These are phyloP conservation scores for Coelinius sp. DNA, from an alignment of 2,888 invertebrate genomes.

Conservation along the genomic window DNA sequence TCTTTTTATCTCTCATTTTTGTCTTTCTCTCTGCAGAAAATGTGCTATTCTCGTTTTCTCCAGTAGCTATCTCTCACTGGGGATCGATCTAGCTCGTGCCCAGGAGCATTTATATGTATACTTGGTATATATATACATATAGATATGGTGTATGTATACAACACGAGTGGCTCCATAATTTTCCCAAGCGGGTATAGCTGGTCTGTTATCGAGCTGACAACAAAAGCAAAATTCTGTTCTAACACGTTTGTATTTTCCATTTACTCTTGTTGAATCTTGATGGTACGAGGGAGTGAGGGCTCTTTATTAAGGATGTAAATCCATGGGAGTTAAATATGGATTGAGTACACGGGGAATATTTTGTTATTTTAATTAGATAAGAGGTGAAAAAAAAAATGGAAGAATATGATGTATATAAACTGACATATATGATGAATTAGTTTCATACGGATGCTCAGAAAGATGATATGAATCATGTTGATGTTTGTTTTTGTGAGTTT, in stretches of 20 bases:
- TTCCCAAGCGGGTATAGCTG: background rate
- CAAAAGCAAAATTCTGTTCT: conserved; percentile 17
- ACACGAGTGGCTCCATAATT: conserved; percentile 13
- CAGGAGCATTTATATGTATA: background rate
- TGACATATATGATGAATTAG: no score
- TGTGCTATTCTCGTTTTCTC: background rate
- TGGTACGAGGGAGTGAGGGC: background rate
- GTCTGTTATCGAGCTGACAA: conserved; percentile 7
- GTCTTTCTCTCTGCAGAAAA: background rate
- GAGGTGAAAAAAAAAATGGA: no score
- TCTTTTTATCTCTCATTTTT: background rate
- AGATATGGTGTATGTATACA: background rate
- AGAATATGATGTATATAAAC: no score
- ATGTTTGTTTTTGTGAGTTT: no score
- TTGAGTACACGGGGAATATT: background rate
- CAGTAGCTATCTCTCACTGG: conserved; percentile 20
- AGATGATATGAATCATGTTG: no score
- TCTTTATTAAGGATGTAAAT: conserved; percentile 21
- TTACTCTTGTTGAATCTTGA: conserved; percentile 8
- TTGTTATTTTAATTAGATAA: background rate
- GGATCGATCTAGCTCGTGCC: conserved; percentile 13
- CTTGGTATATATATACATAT: background rate
- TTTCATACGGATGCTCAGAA: no score
- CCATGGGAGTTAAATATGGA: conserved; percentile 3
- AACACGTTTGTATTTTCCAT: conserved; percentile 7